phyloP scores from a whole-genome alignment of 2,113 vertebrate genomes.

The Bubo bubo region DNA sequence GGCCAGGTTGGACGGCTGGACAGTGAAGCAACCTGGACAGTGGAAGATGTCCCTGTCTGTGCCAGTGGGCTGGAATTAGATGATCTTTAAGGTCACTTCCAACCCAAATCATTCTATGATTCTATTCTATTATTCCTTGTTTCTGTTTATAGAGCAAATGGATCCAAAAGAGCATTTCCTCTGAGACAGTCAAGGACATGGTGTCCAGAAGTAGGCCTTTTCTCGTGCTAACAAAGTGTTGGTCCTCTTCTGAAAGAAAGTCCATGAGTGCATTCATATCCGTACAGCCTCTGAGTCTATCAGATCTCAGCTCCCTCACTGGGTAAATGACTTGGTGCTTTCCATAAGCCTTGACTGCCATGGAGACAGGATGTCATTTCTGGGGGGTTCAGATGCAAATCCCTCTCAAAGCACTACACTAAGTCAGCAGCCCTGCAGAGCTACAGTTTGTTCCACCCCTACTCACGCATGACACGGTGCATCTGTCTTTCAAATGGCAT shows the following conservation, averaged over 20 bases:
- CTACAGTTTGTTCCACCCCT: background rate
- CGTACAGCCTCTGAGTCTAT: accelerated
- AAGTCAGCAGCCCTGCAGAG: background rate
- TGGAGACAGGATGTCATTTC: background rate
- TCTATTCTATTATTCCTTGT: background rate
- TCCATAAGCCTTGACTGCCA: background rate
- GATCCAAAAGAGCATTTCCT: constrained; percentile 21
- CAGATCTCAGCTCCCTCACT: background rate
- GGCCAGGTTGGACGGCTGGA: too few species aligned
- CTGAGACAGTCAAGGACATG: background rate
- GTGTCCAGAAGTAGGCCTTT: background rate
- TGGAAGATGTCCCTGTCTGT: too few species aligned
- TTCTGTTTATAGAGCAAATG: constrained; percentile 36
- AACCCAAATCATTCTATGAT: too few species aligned
- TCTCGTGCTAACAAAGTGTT: background rate
- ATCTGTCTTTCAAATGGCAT: background rate
- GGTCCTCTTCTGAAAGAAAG: background rate
- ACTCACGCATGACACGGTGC: background rate
- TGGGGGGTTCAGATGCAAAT: background rate
- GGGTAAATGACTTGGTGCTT: background rate
- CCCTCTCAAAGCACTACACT: accelerated
- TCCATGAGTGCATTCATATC: background rate
- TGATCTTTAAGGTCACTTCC: too few species aligned
- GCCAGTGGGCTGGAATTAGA: too few species aligned
- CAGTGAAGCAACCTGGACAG: too few species aligned